phyloP scores from a whole-genome alignment of 2,113 vertebrate species.

The Bucco capensis region DNA sequence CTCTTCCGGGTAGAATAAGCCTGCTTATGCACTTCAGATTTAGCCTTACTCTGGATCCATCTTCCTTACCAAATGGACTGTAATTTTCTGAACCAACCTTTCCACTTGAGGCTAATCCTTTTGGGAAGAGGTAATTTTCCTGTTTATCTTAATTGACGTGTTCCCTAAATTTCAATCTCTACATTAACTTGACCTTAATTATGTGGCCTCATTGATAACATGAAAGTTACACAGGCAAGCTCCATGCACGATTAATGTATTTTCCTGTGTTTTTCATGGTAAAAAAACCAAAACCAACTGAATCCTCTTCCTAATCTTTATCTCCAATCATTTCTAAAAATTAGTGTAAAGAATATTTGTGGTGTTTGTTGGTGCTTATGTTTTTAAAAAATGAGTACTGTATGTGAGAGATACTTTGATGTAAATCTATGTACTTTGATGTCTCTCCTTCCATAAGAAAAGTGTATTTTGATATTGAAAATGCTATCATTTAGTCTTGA shows the following conservation, averaged over 20 bases:
- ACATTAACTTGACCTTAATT: slow-evolving; percentile 52
- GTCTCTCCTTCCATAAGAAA: not conserved
- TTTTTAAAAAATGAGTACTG: not conserved
- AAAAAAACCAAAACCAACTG: not conserved
- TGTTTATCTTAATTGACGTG: slow-evolving; percentile 52
- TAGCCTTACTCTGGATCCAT: not conserved
- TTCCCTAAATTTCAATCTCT: slow-evolving; percentile 52
- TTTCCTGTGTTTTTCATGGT: not conserved
- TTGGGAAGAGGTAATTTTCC: slow-evolving; percentile 53
- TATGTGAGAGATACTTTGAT: not conserved
- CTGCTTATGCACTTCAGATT: not conserved
- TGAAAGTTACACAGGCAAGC: slow-evolving; percentile 12
- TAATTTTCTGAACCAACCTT: slow-evolving; percentile 42
- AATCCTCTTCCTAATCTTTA: not conserved
- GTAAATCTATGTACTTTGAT: not conserved
- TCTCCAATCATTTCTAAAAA: not conserved
- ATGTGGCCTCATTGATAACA: slow-evolving; percentile 33
- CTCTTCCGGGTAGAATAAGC: not conserved
- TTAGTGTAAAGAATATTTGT: not conserved
- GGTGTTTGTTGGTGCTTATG: not conserved
- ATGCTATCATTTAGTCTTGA: not conserved
- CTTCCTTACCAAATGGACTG: slow-evolving; percentile 14
- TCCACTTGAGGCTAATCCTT: slow-evolving; percentile 52
- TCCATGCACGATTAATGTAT: not conserved
- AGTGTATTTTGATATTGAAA: not conserved